A percentile compares a stretch with the other conserved stretches of the same genome.
phyloP scores from a whole-genome alignment of 2,113 vertebrate genomes.

The Cynoglossus semilaevis region DNA sequence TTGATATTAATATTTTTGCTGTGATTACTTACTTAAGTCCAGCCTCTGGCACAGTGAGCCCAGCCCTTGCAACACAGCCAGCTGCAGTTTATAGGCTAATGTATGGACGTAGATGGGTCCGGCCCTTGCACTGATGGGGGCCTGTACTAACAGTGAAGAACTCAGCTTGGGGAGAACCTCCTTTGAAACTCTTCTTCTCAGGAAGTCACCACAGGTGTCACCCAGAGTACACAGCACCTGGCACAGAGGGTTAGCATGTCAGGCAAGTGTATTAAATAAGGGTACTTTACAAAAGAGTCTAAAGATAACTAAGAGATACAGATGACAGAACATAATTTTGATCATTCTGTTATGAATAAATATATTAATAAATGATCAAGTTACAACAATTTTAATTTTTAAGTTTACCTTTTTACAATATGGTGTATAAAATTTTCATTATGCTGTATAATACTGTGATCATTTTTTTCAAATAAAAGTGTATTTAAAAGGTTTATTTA shows the following conservation, averaged over 20 bases:
- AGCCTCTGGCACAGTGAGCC: slow-evolving; percentile 84
- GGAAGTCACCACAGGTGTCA: slow-evolving; percentile 84
- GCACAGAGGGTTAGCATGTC: slow-evolving; percentile 13
- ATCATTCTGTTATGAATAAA: no score
- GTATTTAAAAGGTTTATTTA: no score
- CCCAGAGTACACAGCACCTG: slow-evolving; percentile 87
- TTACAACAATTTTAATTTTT: no score
- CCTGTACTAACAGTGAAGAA: slow-evolving; percentile 80
- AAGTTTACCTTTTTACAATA: no score
- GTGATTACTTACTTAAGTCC: slow-evolving; percentile 81
- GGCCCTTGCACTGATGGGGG: slow-evolving; percentile 81
- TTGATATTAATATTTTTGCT: background rate
- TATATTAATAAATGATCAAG: no score
- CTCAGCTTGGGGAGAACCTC: slow-evolving; percentile 87
- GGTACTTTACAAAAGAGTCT: no score
- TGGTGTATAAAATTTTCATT: no score
- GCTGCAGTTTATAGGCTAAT: slow-evolving; percentile 89
- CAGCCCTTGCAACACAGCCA: slow-evolving; percentile 86
- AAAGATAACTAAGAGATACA: no score
- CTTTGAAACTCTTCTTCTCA: slow-evolving; percentile 86
- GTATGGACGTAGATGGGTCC: slow-evolving; percentile 86
- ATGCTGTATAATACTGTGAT: no score
- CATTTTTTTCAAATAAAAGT: no score
- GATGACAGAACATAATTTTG: no score
- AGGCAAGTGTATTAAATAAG: background rate